Evolutionary conservation across 1,140 invertebrate species (phyloP), one percentile per base, ranked within the genome.

Genomic region (Diachasmimorpha longicaudata): DNA sequence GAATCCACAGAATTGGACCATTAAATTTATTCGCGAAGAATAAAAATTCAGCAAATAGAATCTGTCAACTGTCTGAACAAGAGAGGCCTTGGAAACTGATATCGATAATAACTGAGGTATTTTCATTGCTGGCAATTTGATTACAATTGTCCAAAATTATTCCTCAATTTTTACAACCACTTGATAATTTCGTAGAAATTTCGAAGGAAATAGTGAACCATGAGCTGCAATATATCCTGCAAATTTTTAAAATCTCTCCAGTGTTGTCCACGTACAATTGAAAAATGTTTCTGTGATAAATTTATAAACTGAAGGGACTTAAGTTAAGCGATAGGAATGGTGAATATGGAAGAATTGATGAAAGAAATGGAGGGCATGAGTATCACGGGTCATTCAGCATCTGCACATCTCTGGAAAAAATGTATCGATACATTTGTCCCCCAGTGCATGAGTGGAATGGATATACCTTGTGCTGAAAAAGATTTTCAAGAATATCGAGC

Each of bases 401-500:
- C 46, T 1, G 73, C 84, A 25, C 72, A 77, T 5, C 76, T 82
- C 14, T 86, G 82, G 83, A 8, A 39, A 8, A 72, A 81, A 21
- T 87, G 82, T 25, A 78, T 81, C 11, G 75, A 85, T 55, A 79
- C 63, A 9, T 82, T 84, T 10, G 85, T 84, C 5, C 87, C 88
- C 0, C 78, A 79, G 10, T 80, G 75, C 71, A 21, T 13, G 1
- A 21, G 68, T 31, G 84, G 83, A 4, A 16, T 48, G 9, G 70
- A 79, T 5, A 76, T 83, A 44, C 87, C 87, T 5, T 86, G 80
- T 14, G 77, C 73, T 14, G 83, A 88, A 74, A 79, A 85, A 19
- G 88, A 90, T 63, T 90, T 84, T 74, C 67, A 75, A 72, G 81
- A 88, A 0, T 88, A 83, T 31, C 81, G 72, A 77, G 73, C 75